Conservation (phyloP, 2,888 invertebrate species). For the Sphinx pinastri region DNA sequence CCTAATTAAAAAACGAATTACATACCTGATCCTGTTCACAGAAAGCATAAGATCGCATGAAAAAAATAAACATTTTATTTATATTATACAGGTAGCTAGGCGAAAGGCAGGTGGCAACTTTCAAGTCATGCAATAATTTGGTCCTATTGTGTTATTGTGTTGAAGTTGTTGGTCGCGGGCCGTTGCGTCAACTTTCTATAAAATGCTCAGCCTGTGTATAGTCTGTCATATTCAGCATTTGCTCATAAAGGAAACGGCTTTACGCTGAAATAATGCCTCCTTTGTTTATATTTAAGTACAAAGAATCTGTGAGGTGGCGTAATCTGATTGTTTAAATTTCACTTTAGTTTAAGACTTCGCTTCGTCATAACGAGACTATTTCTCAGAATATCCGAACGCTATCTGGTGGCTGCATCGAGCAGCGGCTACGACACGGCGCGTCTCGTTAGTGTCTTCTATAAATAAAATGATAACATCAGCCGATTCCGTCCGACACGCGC, state of each 20-base stretch:
- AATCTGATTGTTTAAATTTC: constrained; percentile 39
- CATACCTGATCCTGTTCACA: constrained; percentile 75
- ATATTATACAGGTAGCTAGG: not conserved
- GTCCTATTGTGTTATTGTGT: constrained; percentile 65
- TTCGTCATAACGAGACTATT: constrained; percentile 28
- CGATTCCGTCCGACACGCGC: constrained; percentile 48
- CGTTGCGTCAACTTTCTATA: constrained; percentile 62
- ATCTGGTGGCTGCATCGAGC: constrained; percentile 52
- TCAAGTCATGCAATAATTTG: constrained; percentile 65
- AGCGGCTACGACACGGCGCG: constrained; percentile 49
- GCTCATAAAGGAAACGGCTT: constrained; percentile 44
- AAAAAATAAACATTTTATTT: constrained; percentile 52
- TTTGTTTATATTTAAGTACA: constrained; percentile 42
- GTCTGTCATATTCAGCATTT: constrained; percentile 55
- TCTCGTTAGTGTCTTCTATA: constrained; percentile 72
- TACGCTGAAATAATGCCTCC: constrained; percentile 42
- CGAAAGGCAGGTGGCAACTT: constrained; percentile 44
- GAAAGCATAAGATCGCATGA: constrained; percentile 54
- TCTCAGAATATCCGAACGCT: constrained; percentile 44
- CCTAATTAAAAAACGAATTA: constrained; percentile 38
- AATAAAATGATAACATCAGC: constrained; percentile 69
- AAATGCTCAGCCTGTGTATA: constrained; percentile 56
- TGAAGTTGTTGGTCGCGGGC: constrained; percentile 55
- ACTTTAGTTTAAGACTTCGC: constrained; percentile 26
- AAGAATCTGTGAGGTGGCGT: constrained; percentile 41